Percentiles rank a stretch among this genome's conserved stretches.
These are phyloP conservation scores for Laticauda colubrina DNA, from an alignment of 2,113 vertebrate genomes.

Conservation along the genomic window DNA sequence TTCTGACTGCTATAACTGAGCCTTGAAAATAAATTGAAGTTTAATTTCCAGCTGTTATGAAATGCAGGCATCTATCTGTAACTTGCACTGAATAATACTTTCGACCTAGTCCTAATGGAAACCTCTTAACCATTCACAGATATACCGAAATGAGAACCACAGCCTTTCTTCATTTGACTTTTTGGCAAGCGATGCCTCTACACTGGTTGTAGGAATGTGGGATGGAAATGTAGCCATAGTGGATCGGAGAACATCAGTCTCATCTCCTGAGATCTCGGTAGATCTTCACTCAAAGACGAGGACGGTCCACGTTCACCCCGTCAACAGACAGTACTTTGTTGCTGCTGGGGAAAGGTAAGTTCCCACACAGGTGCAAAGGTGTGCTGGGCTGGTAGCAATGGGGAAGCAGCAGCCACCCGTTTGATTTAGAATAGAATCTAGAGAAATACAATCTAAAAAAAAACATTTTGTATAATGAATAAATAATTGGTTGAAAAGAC, in stretches of 20 bases:
- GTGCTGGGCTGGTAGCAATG: not conserved
- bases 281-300: slow-evolving; percentile 62
- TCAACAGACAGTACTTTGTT: slow-evolving; percentile 79
- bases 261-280: slow-evolving; percentile 66
- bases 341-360: slow-evolving; percentile 76
- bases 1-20: not conserved
- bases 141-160: slow-evolving; percentile 67
- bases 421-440: not conserved
- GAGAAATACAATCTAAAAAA: not conserved
- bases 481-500: not conserved
- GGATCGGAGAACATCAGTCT: slow-evolving; percentile 78
- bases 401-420: too few species aligned
- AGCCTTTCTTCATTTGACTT: slow-evolving; percentile 83
- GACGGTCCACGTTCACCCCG: slow-evolving; percentile 82
- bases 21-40: not conserved
- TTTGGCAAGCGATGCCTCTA: slow-evolving; percentile 71
- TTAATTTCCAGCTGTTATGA: fast-evolving
- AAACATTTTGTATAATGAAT: not conserved
- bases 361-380: not conserved
- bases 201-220: slow-evolving; percentile 73
- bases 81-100: not conserved
- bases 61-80: fast-evolving
- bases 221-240: slow-evolving; percentile 72
- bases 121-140: slow-evolving; percentile 56
- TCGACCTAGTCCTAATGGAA: not conserved